Conservation (phyloP, 2,888 invertebrate genomes). For the Aradus depressus region DNA sequence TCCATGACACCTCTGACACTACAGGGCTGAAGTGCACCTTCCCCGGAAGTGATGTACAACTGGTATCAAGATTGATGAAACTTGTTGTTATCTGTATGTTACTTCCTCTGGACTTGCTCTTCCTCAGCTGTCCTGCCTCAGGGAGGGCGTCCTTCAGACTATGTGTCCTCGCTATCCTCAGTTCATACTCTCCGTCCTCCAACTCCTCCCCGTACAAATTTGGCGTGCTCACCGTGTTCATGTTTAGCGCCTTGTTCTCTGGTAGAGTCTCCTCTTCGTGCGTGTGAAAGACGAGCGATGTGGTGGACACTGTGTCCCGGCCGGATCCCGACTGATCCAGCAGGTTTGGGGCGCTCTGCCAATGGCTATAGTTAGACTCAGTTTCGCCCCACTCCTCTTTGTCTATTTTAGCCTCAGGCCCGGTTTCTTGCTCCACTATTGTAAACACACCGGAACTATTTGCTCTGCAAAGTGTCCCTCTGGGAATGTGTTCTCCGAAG, state of each 20-base stretch:
- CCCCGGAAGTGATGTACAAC: conserved; percentile 18
- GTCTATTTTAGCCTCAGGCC: conserved; percentile 20
- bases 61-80: conserved; percentile 31
- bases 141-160: conserved; percentile 30
- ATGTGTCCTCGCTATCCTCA: conserved; percentile 24
- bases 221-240: conserved; percentile 26
- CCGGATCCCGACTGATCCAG: conserved; percentile 26
- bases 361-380: conserved; percentile 33
- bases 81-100: conserved; percentile 33
- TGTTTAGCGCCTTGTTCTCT: conserved; percentile 9
- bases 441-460: conserved; percentile 22
- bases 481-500: conserved; percentile 35
- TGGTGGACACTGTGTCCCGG: conserved; percentile 39
- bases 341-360: conserved; percentile 36
- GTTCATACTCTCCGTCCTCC: conserved; percentile 19
- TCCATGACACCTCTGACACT: conserved; percentile 69
- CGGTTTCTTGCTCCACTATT: conserved; percentile 21
- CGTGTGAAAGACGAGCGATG: conserved; percentile 45
- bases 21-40: conserved; percentile 71
- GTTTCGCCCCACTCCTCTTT: conserved; percentile 28
- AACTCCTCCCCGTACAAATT: conserved; percentile 24
- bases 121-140: conserved; percentile 29
- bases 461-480: conserved; percentile 11
- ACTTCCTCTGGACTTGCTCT: conserved; percentile 29
- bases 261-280: conserved; percentile 17